These are phyloP conservation scores for Drosophila nigromelanica DNA, from an alignment of 1,140 invertebrate species.

Conservation along the genomic window DNA sequence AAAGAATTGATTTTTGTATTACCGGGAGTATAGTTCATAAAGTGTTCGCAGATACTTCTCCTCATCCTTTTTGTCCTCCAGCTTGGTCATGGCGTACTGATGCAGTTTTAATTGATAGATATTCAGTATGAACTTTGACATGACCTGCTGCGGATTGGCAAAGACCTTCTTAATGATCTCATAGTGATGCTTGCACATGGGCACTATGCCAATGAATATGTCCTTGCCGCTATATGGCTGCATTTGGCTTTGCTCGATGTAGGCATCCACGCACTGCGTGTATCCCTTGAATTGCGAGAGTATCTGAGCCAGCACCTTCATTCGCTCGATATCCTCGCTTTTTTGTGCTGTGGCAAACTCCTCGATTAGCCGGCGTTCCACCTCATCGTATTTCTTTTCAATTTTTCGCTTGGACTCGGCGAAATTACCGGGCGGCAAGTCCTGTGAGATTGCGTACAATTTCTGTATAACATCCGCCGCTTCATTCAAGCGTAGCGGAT, in stretches of 20 bases:
- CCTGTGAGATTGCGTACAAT: slow-evolving; percentile 97
- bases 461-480: slow-evolving; percentile 99
- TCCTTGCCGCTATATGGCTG: slow-evolving; percentile 89
- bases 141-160: slow-evolving; percentile 97
- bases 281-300: slow-evolving; percentile 98
- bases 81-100: slow-evolving; percentile 91
- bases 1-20: background rate
- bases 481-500: slow-evolving; percentile 94
- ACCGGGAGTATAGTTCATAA: slow-evolving; percentile 93
- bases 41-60: slow-evolving; percentile 95
- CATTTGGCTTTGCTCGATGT: slow-evolving; percentile 98
- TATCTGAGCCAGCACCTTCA: slow-evolving; percentile 97
- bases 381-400: slow-evolving; percentile 96
- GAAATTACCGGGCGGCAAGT: slow-evolving; percentile 94
- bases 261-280: slow-evolving; percentile 97
- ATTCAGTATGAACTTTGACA: slow-evolving; percentile 98
- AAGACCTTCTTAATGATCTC: slow-evolving; percentile 96
- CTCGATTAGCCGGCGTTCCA: slow-evolving; percentile 96
- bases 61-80: slow-evolving; percentile 90
- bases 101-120: slow-evolving; percentile 97
- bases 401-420: slow-evolving; percentile 95
- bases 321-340: slow-evolving; percentile 92
- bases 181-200: slow-evolving; percentile 95
- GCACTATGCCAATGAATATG: slow-evolving; percentile 95
- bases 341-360: slow-evolving; percentile 96